Conservation (phyloP, 2,113 vertebrate genomes). For the Craseonycteris thonglongyai region DNA sequence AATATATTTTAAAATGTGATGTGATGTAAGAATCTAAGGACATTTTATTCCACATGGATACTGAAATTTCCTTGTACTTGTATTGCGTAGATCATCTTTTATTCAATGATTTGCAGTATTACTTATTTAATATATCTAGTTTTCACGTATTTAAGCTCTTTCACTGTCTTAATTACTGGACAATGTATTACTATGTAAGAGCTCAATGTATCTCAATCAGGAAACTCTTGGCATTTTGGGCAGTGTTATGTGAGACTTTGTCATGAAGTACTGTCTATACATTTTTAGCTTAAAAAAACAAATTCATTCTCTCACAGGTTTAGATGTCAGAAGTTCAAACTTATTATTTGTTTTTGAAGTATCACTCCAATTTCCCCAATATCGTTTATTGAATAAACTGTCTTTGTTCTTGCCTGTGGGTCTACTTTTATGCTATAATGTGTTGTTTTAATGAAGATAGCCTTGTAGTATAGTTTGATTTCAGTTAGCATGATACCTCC, state of each 20-base stretch:
- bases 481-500: too few species aligned
- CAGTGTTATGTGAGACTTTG: not conserved
- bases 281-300: not conserved
- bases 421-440: too few species aligned
- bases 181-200: not conserved
- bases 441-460: too few species aligned
- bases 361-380: too few species aligned
- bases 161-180: not conserved
- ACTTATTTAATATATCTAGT: not conserved
- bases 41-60: not conserved
- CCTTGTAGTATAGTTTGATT: too few species aligned
- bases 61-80: not conserved
- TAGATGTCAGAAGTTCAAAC: not conserved
- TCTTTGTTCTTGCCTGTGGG: too few species aligned
- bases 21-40: not conserved
- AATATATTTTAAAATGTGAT: slow-evolving; percentile 5
- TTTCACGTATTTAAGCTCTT: not conserved
- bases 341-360: not conserved
- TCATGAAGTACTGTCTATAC: not conserved
- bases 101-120: not conserved
- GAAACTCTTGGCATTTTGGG: not conserved
- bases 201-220: not conserved
- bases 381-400: too few species aligned
- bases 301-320: too few species aligned
- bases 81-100: not conserved